These are phyloP conservation scores for Vollenhovia emeryi DNA, from an alignment of 1,140 invertebrate species.

Conservation along the genomic window DNA sequence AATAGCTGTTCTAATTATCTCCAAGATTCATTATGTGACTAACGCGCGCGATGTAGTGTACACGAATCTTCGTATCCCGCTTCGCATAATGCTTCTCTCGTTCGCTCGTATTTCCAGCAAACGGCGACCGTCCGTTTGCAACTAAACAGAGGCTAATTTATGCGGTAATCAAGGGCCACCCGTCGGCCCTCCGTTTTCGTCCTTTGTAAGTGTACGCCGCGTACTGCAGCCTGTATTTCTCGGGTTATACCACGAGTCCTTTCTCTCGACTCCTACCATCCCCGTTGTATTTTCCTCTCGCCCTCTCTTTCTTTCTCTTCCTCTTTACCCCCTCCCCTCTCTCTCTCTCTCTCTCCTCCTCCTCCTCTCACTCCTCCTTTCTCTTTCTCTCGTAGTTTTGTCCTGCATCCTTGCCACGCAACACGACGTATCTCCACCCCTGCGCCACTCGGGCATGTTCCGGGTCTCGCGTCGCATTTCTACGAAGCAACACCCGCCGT, in stretches of 20 bases:
- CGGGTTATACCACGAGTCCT: conserved; percentile 48
- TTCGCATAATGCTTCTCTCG: conserved; percentile 12
- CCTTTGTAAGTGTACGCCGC: conserved; percentile 66
- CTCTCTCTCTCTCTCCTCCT: neutral
- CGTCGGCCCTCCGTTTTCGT: conserved; percentile 60
- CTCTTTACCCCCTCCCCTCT: neutral
- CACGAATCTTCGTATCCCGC: conserved; percentile 31
- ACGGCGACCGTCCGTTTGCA: conserved; percentile 60
- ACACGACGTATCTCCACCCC: conserved; percentile 14
- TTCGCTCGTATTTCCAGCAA: conserved; percentile 32
- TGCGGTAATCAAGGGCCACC: conserved; percentile 72
- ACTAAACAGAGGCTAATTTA: conserved; percentile 75
- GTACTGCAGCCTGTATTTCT: conserved; percentile 62
- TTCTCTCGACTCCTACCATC: conserved; percentile 8
- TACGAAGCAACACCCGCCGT: conserved; percentile 64
- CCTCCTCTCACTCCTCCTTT: neutral
- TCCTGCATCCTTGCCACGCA: conserved; percentile 11
- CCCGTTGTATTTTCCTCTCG: neutral
- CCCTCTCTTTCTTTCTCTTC: neutral
- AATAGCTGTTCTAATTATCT: conserved; percentile 44
- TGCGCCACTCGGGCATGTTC: neutral
- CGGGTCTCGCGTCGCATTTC: conserved; percentile 42
- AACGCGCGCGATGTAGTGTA: neutral
- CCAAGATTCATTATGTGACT: conserved; percentile 16
- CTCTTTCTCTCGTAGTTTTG: conserved; percentile 45